Conservation (phyloP, 2,113 vertebrate species). For the Aspidoscelis tigris region DNA sequence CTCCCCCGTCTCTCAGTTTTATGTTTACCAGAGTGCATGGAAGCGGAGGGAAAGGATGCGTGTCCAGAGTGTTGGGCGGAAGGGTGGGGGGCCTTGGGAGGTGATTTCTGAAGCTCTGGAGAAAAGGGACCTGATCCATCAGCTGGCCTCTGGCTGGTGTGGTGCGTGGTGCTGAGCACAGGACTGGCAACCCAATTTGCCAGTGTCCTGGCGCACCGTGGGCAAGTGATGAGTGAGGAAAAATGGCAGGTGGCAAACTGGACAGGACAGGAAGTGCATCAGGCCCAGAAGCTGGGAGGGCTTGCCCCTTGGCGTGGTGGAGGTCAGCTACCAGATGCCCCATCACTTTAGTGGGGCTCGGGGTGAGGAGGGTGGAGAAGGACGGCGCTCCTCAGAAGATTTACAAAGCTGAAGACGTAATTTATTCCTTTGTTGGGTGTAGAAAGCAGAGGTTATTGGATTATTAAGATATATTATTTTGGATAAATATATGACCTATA, state of each 20-base stretch:
- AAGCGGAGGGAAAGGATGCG: slow-evolving; percentile 25
- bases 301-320: background rate
- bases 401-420: slow-evolving; percentile 79
- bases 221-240: background rate
- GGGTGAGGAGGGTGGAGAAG: slow-evolving; percentile 27
- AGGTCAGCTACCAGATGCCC: background rate
- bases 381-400: slow-evolving; percentile 66
- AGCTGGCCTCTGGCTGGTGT: no score
- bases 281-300: background rate
- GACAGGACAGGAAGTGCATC: background rate
- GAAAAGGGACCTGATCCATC: background rate
- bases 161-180: background rate
- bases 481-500: slow-evolving; percentile 87
- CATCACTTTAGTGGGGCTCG: slow-evolving; percentile 50
- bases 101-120: slow-evolving; percentile 55
- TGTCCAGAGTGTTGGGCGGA: slow-evolving; percentile 23
- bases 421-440: slow-evolving; percentile 87
- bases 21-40: slow-evolving; percentile 40
- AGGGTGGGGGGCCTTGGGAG: slow-evolving; percentile 59
- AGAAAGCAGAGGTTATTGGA: slow-evolving; percentile 82
- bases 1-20: slow-evolving; percentile 42
- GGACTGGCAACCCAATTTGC: background rate
- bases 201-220: background rate
- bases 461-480: slow-evolving; percentile 91
- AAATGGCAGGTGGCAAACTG: background rate